Base-by-base conservation (phyloP, 2,888 invertebrate genomes). In the Drosophila limbata region DNA sequence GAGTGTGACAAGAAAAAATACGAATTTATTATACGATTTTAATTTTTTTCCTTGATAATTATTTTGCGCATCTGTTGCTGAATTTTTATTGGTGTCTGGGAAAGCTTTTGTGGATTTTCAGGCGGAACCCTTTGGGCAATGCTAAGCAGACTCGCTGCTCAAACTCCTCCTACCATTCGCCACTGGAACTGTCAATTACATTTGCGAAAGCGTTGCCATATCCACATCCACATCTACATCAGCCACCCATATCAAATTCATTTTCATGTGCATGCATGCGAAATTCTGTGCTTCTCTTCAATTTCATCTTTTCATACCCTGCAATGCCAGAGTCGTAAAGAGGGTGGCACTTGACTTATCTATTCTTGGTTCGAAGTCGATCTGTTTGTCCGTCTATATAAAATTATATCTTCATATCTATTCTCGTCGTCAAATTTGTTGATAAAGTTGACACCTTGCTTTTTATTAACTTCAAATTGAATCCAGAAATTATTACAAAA, bases 241-340 rank as follows among this genome's bases (percentile, higher is more conserved):
- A 47, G 44, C 69, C 79, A 76, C 80, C 81, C 81, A 77, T 69
- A 65, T 81, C 81, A 88, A 89, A 85, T 85, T 89, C 86, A 85
- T 84, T 89, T 84, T 89, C 80, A 72, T 89, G 90, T 88, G 90
- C 83, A 84, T 88, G 83, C 83, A 83, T 88, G 88, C 83, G 89
- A 84, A 68, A 78, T 89, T 69, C 79, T 63, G 39, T 42, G 50
- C 42, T 62, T 67, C 53, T 50, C 69, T 66, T 52, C 53, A 75
- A 79, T 79, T 79, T 79, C 68, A 51, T 70, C 42, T 52, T 56
- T 39, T 37, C 1, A 59, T 59, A 59, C 64, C 60, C 59, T 50
- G 10, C 28, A 47, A 44, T 51, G 6, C n/a, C 13, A 51, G 31
- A 13, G 4, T 10, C 1, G 15, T 10, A 1, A 40, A 4, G 4